Conservation (phyloP, 1,140 invertebrate species). For the Trichonephila clavata region DNA sequence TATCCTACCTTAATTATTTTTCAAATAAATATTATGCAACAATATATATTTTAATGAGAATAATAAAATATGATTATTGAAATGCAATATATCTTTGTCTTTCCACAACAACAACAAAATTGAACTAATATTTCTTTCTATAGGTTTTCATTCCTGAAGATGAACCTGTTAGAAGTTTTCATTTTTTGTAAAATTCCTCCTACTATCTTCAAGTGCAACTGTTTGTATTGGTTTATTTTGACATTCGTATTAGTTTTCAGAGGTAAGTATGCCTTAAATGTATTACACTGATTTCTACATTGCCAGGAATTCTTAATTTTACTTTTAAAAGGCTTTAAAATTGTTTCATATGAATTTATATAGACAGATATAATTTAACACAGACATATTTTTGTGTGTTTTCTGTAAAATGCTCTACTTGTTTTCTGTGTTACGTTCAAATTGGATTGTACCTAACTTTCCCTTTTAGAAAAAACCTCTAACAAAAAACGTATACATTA, state of each 20-base stretch:
- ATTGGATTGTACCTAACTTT: too few relatives aligned
- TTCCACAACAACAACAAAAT: background rate
- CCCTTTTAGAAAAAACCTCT: too few relatives aligned
- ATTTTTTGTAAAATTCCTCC: background rate
- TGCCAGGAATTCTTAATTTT: too few relatives aligned
- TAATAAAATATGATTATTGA: too few relatives aligned
- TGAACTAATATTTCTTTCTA: background rate
- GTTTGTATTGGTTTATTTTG: background rate
- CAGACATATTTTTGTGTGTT: too few relatives aligned
- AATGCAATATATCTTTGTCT: too few relatives aligned
- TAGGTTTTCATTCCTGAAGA: background rate
- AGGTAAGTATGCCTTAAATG: background rate
- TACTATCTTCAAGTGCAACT: background rate
- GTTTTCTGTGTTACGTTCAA: too few relatives aligned
- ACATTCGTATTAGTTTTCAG: background rate
- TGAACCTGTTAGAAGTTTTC: background rate
- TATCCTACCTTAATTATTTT: too few relatives aligned
- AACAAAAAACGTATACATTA: too few relatives aligned
- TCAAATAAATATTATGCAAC: too few relatives aligned
- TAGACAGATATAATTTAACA: background rate
- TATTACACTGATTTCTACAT: background rate
- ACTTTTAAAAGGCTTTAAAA: background rate
- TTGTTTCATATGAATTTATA: background rate
- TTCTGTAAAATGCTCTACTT: too few relatives aligned
- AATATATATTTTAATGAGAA: too few relatives aligned